phyloP scores from a whole-genome alignment of 2,113 vertebrate genomes.

The Chiloscyllium plagiosum region DNA sequence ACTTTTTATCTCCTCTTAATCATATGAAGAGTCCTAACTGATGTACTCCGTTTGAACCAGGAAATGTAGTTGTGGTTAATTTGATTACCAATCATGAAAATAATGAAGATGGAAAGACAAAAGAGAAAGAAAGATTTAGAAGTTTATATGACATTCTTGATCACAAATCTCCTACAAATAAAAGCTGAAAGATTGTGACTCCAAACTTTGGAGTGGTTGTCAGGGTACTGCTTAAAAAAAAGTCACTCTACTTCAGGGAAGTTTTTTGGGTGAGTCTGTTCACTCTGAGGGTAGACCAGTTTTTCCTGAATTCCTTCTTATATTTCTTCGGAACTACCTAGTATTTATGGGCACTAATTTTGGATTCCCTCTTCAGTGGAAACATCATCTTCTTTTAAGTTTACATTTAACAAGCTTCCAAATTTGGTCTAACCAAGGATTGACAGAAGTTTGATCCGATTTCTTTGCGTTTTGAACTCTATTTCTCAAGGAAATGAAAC shows the following conservation, averaged over 20 bases:
- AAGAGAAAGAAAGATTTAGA: background rate
- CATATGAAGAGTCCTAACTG: background rate
- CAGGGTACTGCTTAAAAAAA: background rate
- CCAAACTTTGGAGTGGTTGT: background rate
- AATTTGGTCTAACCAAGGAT: no score
- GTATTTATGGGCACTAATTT: background rate
- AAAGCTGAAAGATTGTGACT: background rate
- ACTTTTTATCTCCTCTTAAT: background rate
- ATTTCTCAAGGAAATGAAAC: no score
- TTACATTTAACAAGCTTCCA: no score
- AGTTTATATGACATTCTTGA: background rate
- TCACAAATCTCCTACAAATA: background rate
- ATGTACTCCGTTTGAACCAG: background rate
- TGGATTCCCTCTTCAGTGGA: background rate
- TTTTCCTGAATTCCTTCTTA: background rate
- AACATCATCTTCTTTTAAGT: background rate
- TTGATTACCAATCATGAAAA: no score
- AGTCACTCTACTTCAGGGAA: background rate
- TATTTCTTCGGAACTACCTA: background rate
- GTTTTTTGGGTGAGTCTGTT: background rate
- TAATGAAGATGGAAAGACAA: background rate
- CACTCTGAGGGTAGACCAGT: background rate
- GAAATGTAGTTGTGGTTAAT: background rate
- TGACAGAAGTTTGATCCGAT: no score
- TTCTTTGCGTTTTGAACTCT: no score